Evolutionary conservation across 1,140 invertebrate species (phyloP), one percentile per base, ranked within the genome.

Genomic region (Latrodectus geometricus): DNA sequence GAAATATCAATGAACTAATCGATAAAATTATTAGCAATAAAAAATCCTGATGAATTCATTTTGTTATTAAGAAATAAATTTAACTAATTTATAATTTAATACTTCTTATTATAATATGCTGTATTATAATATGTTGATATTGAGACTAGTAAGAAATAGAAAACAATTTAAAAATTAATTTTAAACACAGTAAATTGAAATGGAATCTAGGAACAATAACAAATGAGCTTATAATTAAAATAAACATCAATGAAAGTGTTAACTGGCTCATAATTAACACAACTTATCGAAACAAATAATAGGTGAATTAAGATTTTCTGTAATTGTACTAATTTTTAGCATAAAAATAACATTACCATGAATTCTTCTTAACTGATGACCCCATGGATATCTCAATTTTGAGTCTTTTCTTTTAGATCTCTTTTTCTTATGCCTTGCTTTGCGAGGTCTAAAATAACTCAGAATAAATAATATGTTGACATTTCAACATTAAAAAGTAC

Each of bases 311-410:
- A 12, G 12, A 74, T 12, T n/a, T 48, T 49, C 15, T 49, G 48
- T 8, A 17, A 49, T 35, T 35, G 49, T 74, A 0, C 49, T 49
- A 49, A 12, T 48, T 7, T 15, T 74, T 4, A 49, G 8, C 72
- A 74, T 15, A 74, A 74, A 15, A 49, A 17, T 20, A 23, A 11
- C 11, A 48, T 65, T 74, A 66, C 81, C 81, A 83, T 74, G 52
- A 17, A 83, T 49, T 66, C 81, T 83, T 73, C 70, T 73, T 17
- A 83, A 74, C n/a, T 52, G 20, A 49, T 83, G 81, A 14, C 81
- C 66, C 70, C 50, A 83, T 0, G 81, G 81, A 9, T 54, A 83
- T 52, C 20, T 66, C 11, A 50, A 61, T 79, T 50, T 54, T 2
- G 23, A 49, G 50, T 75, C 68, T 49, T 65, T 11, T 72, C 1